Base-by-base conservation (phyloP, 2,888 invertebrate genomes). In the Parelbella ahira region DNA sequence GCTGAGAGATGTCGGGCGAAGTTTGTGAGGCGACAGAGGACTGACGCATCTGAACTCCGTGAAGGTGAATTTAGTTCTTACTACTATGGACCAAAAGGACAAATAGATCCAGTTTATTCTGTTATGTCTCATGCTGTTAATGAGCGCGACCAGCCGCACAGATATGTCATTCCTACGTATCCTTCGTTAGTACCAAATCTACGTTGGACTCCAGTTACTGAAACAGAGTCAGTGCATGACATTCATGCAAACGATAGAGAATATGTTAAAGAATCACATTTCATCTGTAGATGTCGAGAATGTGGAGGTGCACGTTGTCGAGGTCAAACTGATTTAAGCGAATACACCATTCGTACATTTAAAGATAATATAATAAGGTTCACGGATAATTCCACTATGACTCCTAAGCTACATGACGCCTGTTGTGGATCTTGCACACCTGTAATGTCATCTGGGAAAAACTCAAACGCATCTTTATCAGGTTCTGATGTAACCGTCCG, bases 381-480 rank as follows among this genome's bases (percentile, higher is more conserved):
- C 45, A 47, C 49, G 10, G 74, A 82, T 38, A 63, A 50, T 7
- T 50, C 38, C 15, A 81, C 82, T 0, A 81, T 77, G 77, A 83
- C 83, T 4, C 53, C 54, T 0, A 61, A 47, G 10, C n/a, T 69
- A n/a, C 58, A 51, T 4, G 71, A 78, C 36, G 63, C 61, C 0
- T 53, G 56, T 7, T 74, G 74, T 25, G 66, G 67, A 2, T 45
- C 47, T 1, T 30, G 34, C n/a, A 47, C 43, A 1, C 48, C 53
- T 2, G 6, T 39, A 2, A 30, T 49, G 1, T 42, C 51, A 0
- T 43, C 44, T 1, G 36, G 53, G 1, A 41, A 45, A 1, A 53
- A 58, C 0, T 60, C 54, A 1, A 46, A 62, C 2, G 50, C 47
- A 2, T 55, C 58, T 1, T 45, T 59, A 2, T 39, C 56, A 3